Conservation (phyloP, 2,113 vertebrate species). For the Siniperca knerii region DNA sequence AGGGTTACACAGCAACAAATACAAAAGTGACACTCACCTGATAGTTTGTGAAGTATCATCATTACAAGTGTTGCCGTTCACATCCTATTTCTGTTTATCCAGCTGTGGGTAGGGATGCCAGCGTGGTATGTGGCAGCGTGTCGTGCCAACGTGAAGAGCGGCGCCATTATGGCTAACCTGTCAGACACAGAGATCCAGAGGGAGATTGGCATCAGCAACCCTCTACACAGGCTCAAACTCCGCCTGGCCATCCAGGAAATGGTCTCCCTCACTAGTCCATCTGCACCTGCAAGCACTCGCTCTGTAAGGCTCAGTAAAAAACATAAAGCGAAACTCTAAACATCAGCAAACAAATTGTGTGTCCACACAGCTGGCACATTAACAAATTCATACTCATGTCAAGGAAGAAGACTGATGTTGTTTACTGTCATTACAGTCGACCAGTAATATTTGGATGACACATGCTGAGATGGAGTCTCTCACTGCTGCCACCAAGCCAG, state of each 20-base stretch:
- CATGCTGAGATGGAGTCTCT: slow-evolving; percentile 96
- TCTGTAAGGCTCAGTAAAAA: slow-evolving; percentile 82
- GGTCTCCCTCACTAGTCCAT: slow-evolving; percentile 95
- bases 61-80: neutral
- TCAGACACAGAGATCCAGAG: slow-evolving; percentile 96
- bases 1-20: neutral
- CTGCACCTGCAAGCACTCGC: slow-evolving; percentile 91
- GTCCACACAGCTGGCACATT: neutral
- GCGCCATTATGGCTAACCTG: slow-evolving; percentile 95
- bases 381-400: neutral
- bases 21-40: slow-evolving; percentile 14
- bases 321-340: neutral
- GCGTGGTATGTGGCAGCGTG: slow-evolving; percentile 96
- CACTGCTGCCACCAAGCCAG: slow-evolving; percentile 91
- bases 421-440: slow-evolving; percentile 84
- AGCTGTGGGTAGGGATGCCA: slow-evolving; percentile 97
- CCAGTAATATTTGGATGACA: slow-evolving; percentile 97
- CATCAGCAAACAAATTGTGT: neutral
- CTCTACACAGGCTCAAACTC: slow-evolving; percentile 93
- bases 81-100: slow-evolving; percentile 32
- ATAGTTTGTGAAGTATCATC: neutral
- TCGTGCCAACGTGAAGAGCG: slow-evolving; percentile 94
- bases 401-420: neutral
- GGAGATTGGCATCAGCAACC: slow-evolving; percentile 96
- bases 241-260: slow-evolving; percentile 96